These are phyloP conservation scores for Drosophila suzukii DNA, from an alignment of 1,140 invertebrate genomes.

Conservation along the genomic window DNA sequence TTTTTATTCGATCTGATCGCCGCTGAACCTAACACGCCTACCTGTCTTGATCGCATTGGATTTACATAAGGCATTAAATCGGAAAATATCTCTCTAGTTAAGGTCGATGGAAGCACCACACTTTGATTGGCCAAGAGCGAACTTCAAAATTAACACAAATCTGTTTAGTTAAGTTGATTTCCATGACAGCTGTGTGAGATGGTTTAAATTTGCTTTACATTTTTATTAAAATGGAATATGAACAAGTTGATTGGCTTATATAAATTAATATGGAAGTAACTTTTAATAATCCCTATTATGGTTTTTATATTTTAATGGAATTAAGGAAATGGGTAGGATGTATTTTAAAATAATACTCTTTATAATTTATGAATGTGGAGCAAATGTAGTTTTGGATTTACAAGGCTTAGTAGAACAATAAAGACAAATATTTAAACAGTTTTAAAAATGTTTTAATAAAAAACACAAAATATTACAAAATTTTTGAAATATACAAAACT, in stretches of 20 bases:
- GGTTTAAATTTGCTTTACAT: constrained; percentile 3
- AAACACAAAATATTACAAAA: no score
- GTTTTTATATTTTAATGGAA: constrained; percentile 3
- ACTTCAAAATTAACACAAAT: constrained; percentile 9
- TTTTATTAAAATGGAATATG: constrained; percentile 2
- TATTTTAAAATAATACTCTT: background rate
- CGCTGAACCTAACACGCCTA: constrained; percentile 51
- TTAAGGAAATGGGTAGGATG: background rate
- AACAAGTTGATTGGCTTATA: constrained; percentile 23
- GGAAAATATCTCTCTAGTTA: constrained; percentile 26
- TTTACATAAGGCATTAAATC: constrained; percentile 65
- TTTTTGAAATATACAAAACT: no score
- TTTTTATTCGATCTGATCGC: constrained; percentile 49
- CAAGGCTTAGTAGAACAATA: no score
- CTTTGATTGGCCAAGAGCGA: constrained; percentile 24
- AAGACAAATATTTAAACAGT: no score
- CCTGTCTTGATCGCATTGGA: constrained; percentile 73
- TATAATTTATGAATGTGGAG: background rate
- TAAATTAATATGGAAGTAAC: constrained; percentile 14
- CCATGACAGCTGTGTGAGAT: constrained; percentile 33
- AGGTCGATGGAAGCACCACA: constrained; percentile 7
- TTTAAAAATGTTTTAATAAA: no score
- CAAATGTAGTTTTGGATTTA: no score
- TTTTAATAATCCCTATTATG: constrained; percentile 6
- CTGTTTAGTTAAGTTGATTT: constrained; percentile 24